A percentile compares a stretch with the other conserved stretches of the same genome.
Evolutionary conservation across 1,140 invertebrate genomes (phyloP).

Genomic region (Aphelinus atriplicis): DNA sequence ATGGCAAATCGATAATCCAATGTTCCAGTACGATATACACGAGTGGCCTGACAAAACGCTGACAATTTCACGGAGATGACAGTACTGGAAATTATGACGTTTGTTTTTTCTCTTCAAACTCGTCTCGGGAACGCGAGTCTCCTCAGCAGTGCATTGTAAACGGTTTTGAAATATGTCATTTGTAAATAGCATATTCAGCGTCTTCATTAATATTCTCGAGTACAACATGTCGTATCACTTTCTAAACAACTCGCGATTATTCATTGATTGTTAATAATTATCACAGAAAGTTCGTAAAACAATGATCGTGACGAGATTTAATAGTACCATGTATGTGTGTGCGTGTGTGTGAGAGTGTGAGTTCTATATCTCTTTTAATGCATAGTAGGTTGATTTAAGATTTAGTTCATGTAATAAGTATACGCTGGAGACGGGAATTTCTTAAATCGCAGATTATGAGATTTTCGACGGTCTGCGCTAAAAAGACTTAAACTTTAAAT

Average conservation of each 20-base stretch:
- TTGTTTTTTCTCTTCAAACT: too few species aligned
- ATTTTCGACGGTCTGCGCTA: background rate
- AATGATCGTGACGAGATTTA: slow-evolving; percentile 57
- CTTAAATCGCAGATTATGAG: background rate
- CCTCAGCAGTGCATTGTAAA: slow-evolving; percentile 8
- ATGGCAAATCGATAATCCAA: background rate
- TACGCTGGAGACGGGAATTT: slow-evolving; percentile 22
- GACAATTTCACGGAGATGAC: background rate
- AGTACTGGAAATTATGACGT: too few species aligned
- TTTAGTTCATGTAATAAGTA: slow-evolving; percentile 13
- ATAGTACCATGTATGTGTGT: slow-evolving; percentile 30
- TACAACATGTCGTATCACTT: background rate
- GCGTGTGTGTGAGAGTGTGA: background rate
- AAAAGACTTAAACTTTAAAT: slow-evolving; percentile 4
- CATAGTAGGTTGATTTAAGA: background rate
- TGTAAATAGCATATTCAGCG: background rate
- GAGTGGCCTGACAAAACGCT: background rate
- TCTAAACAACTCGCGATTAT: slow-evolving; percentile 26
- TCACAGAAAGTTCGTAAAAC: slow-evolving; percentile 67
- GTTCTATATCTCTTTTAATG: too few species aligned
- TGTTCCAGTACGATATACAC: background rate
- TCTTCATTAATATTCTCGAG: background rate
- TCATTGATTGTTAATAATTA: slow-evolving; percentile 68
- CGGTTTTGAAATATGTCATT: too few species aligned
- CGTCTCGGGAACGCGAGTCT: background rate